Evolutionary conservation across 2,113 vertebrate genomes (phyloP).

Genomic region (Cyanoliseus patagonus): DNA sequence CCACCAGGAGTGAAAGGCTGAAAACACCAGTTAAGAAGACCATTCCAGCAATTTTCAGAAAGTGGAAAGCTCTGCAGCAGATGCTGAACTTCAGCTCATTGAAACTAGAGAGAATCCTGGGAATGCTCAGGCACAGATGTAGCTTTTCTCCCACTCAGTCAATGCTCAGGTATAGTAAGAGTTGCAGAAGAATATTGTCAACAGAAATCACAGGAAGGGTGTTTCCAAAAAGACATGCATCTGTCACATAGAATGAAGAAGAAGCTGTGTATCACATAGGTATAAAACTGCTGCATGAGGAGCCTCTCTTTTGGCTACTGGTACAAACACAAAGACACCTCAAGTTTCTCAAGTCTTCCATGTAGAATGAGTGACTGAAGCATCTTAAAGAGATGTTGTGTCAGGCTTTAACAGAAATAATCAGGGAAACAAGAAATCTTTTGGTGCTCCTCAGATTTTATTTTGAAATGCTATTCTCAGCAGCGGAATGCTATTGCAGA

Average conservation of each 20-base stretch:
- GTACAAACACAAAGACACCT: not conserved
- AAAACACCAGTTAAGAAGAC: not conserved
- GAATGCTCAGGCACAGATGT: not conserved
- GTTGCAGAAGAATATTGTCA: not conserved
- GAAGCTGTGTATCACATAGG: not conserved
- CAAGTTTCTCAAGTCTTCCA: not conserved
- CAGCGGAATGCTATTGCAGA: rapidly evolving
- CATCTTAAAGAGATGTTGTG: not conserved
- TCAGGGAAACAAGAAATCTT: not conserved
- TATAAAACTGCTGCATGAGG: not conserved
- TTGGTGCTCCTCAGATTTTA: not conserved
- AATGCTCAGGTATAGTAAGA: not conserved
- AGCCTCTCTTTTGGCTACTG: not conserved
- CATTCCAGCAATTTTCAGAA: not conserved
- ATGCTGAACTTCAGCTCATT: not conserved
- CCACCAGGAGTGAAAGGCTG: not conserved
- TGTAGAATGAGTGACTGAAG: not conserved
- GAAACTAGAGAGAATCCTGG: not conserved
- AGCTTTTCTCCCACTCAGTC: not conserved
- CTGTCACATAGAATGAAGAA: not conserved
- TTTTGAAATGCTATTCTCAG: not conserved
- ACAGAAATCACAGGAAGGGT: not conserved
- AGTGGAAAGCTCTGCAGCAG: rapidly evolving
- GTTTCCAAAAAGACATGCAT: not conserved
- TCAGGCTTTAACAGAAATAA: not conserved